phyloP scores from a whole-genome alignment of 2,797 vertebrate species.

The Pelobates cultripes region DNA sequence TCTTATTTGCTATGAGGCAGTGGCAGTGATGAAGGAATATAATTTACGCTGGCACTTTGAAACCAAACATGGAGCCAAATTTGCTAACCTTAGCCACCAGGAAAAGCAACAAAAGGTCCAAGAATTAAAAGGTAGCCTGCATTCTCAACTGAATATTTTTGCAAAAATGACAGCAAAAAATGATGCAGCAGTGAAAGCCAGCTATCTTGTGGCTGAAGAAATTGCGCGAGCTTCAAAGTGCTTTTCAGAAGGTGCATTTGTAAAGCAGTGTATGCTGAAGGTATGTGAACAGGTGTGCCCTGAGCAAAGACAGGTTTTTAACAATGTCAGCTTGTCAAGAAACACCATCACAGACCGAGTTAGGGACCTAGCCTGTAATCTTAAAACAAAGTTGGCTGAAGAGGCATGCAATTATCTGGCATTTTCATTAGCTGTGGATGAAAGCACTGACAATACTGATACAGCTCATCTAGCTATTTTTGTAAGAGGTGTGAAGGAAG shows the following conservation, averaged over 20 bases:
- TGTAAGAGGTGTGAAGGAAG: neutral
- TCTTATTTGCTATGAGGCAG: slow-evolving; percentile 7
- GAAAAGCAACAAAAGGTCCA: slow-evolving; percentile 5
- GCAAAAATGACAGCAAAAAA: slow-evolving; percentile 30
- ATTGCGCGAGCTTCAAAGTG: slow-evolving; percentile 41
- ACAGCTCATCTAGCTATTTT: too few species aligned
- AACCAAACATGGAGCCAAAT: slow-evolving; percentile 27
- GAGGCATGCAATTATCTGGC: slow-evolving; percentile 21
- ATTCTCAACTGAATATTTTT: slow-evolving; percentile 14
- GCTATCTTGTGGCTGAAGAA: slow-evolving; percentile 47
- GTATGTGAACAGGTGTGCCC: slow-evolving; percentile 43
- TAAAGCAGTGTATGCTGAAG: slow-evolving; percentile 40
- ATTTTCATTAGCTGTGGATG: slow-evolving; percentile 37
- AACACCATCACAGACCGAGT: slow-evolving; percentile 42
- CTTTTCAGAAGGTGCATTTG: slow-evolving; percentile 35
- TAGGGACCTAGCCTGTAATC: slow-evolving; percentile 26
- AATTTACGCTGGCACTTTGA: slow-evolving; percentile 21
- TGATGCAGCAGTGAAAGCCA: slow-evolving; percentile 45
- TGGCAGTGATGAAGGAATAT: slow-evolving; percentile 31
- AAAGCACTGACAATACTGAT: slow-evolving; percentile 39
- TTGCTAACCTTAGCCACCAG: slow-evolving; percentile 8
- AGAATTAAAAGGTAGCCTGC: slow-evolving; percentile 28
- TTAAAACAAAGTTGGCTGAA: slow-evolving; percentile 25
- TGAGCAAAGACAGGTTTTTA: slow-evolving; percentile 48
- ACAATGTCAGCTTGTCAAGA: slow-evolving; percentile 44